Percentiles rank a stretch among this genome's conserved stretches.
These are phyloP conservation scores for Caenorhabditis becei DNA, from an alignment of 2,888 invertebrate species.

Conservation along the genomic window DNA sequence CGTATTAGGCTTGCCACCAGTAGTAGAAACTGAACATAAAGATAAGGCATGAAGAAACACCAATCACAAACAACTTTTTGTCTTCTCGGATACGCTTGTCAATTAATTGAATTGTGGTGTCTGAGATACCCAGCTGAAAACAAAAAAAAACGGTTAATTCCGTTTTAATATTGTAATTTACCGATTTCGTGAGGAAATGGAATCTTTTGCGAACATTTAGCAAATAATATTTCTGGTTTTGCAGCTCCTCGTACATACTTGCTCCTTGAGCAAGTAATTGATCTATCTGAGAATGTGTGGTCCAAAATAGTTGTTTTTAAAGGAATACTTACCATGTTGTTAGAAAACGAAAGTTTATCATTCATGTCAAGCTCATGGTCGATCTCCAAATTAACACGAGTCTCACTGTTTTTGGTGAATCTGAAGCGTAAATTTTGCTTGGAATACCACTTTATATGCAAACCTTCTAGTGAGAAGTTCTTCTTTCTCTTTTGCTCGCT, in stretches of 20 bases:
- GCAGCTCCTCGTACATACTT: slow-evolving; percentile 29
- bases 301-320: neutral
- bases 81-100: slow-evolving; percentile 54
- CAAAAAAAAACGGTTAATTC: neutral
- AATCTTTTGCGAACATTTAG: slow-evolving; percentile 35
- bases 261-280: slow-evolving; percentile 46
- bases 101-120: slow-evolving; percentile 49
- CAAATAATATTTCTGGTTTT: slow-evolving; percentile 38
- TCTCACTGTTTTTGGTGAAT: slow-evolving; percentile 56
- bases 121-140: slow-evolving; percentile 47
- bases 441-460: neutral
- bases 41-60: slow-evolving; percentile 32
- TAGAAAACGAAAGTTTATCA: slow-evolving; percentile 32
- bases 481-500: slow-evolving; percentile 31
- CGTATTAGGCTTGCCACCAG: slow-evolving; percentile 39
- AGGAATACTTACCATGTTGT: slow-evolving; percentile 27
- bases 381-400: slow-evolving; percentile 36
- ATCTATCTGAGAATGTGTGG: slow-evolving; percentile 35
- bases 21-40: slow-evolving; percentile 55
- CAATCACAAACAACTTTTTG: slow-evolving; percentile 27
- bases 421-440: slow-evolving; percentile 16
- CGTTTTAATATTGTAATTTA: neutral
- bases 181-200: slow-evolving; percentile 46
- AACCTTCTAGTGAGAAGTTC: slow-evolving; percentile 45
- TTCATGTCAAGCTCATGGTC: slow-evolving; percentile 47